Conservation (phyloP, 2,888 invertebrate genomes). For the Protophormia terraenovae region DNA sequence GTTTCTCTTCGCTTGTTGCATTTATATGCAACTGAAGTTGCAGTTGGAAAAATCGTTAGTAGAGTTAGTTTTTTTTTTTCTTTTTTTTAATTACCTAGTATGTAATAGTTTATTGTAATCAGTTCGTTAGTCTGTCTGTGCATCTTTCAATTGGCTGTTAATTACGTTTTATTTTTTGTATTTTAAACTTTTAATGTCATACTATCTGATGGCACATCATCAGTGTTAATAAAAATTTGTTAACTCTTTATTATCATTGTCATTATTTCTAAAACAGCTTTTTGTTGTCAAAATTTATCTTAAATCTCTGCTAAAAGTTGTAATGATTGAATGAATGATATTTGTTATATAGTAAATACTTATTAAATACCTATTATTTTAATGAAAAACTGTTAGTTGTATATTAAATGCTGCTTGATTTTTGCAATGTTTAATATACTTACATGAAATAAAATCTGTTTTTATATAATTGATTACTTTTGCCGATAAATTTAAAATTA, state of each 20-base stretch:
- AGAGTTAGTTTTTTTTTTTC: constrained; percentile 6
- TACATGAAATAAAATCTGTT: background rate
- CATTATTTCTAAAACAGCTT: background rate
- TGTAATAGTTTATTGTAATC: background rate
- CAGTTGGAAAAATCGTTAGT: background rate
- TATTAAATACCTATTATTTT: background rate
- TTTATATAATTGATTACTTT: background rate
- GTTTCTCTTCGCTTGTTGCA: background rate
- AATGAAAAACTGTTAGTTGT: background rate
- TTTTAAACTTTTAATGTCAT: constrained; percentile 18
- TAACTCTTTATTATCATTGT: constrained; percentile 31
- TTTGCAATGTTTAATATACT: background rate
- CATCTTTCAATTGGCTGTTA: constrained; percentile 23
- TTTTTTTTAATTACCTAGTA: background rate
- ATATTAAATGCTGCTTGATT: background rate
- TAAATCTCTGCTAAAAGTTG: constrained; percentile 42
- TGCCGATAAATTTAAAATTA: background rate
- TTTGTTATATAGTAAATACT: constrained; percentile 1
- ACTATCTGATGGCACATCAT: constrained; percentile 45
- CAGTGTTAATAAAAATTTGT: constrained; percentile 58
- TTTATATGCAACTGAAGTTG: background rate
- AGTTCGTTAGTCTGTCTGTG: constrained; percentile 3
- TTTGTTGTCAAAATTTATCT: constrained; percentile 40
- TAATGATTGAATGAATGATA: constrained; percentile 22
- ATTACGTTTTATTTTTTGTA: constrained; percentile 22